Percentiles rank a stretch among this genome's conserved stretches.
phyloP scores from a whole-genome alignment of 2,888 invertebrate species.

The Dendrolimus pini region DNA sequence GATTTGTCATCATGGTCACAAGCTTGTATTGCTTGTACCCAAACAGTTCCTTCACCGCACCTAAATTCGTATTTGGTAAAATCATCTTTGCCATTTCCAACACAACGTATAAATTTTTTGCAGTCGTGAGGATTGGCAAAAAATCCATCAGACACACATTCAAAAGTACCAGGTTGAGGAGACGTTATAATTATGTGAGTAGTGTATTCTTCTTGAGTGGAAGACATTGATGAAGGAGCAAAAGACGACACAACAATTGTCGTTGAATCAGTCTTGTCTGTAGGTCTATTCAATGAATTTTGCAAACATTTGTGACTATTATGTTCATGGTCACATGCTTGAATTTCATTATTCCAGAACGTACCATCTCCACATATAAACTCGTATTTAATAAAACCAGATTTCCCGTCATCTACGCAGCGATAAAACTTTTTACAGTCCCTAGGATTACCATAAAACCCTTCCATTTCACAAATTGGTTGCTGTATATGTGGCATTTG shows the following conservation, averaged over 20 bases:
- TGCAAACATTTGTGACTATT: constrained; percentile 20
- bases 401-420: constrained; percentile 74
- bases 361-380: constrained; percentile 78
- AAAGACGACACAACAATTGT: neutral
- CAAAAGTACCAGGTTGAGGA: constrained; percentile 14
- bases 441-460: constrained; percentile 73
- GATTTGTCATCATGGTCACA: constrained; percentile 56
- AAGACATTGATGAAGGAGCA: neutral
- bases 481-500: constrained; percentile 16
- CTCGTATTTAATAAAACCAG: constrained; percentile 66
- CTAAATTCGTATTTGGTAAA: constrained; percentile 76
- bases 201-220: constrained; percentile 7
- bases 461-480: constrained; percentile 65
- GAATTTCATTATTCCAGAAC: constrained; percentile 76
- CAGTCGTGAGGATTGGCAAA: constrained; percentile 81
- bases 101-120: constrained; percentile 85
- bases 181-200: constrained; percentile 12
- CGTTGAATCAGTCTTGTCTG: neutral
- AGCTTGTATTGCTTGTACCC: constrained; percentile 79
- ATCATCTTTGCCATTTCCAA: constrained; percentile 60
- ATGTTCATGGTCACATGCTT: constrained; percentile 72
- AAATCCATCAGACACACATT: constrained; percentile 81
- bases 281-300: neutral
- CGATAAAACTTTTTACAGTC: constrained; percentile 83
- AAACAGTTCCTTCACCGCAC: constrained; percentile 82